Percentiles rank a stretch among this genome's conserved stretches.
Conservation (phyloP, 1,140 invertebrate species). For the Heliothis virescens region DNA sequence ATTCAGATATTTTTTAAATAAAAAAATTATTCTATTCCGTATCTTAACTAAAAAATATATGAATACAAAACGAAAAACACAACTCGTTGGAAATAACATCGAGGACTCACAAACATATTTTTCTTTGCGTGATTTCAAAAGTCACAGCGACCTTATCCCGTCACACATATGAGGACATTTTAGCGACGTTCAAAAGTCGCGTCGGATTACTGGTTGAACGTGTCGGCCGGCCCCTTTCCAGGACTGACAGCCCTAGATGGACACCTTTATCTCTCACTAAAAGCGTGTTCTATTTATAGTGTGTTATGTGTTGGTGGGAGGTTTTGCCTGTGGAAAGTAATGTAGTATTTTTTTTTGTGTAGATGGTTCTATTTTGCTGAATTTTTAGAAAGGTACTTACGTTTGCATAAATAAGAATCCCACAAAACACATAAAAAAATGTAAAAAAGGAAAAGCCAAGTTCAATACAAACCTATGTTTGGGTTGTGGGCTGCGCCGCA, state of each 20-base stretch:
- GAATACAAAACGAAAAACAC: neutral
- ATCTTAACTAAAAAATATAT: neutral
- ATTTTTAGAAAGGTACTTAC: too few species aligned
- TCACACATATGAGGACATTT: constrained; percentile 49
- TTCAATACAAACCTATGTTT: too few species aligned
- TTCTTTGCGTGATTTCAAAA: constrained; percentile 44
- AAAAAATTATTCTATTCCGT: too few species aligned
- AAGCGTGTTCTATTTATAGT: constrained; percentile 47
- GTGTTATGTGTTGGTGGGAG: neutral
- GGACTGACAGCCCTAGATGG: constrained; percentile 45
- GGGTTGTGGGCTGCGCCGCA: too few species aligned
- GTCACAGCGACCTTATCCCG: constrained; percentile 47
- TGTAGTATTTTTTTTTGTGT: neutral
- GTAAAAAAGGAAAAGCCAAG: too few species aligned
- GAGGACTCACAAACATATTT: constrained; percentile 33
- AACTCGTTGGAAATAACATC: constrained; percentile 1
- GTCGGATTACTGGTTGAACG: constrained; percentile 48
- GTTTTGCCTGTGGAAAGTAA: neutral
- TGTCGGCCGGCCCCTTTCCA: constrained; percentile 43
- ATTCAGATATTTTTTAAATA: too few species aligned
- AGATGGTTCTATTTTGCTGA: too few species aligned
- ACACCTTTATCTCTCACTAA: constrained; percentile 50
- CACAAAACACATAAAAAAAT: too few species aligned
- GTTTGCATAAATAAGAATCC: too few species aligned
- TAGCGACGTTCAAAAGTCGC: constrained; percentile 49